A percentile compares a stretch with the other conserved stretches of the same genome.
These are phyloP conservation scores for Semotilus atromaculatus DNA, from an alignment of 2,797 vertebrate genomes.

Conservation along the genomic window DNA sequence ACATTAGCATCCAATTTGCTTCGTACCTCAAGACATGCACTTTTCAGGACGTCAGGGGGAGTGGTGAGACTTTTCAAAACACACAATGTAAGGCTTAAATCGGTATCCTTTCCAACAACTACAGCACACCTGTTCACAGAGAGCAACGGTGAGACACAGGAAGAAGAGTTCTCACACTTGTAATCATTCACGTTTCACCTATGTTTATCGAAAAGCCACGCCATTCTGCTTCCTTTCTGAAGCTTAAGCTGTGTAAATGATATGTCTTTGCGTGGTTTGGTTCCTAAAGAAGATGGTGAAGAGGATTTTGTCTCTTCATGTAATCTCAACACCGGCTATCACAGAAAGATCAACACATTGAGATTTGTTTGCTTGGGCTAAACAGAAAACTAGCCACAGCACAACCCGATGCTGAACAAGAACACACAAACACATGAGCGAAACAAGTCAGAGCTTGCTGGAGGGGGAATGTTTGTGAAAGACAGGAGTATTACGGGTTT, in stretches of 20 bases:
- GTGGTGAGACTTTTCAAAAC: slow-evolving; percentile 43
- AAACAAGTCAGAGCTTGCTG: slow-evolving; percentile 89
- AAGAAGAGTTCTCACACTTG: slow-evolving; percentile 33
- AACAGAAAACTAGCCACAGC: slow-evolving; percentile 72
- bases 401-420: slow-evolving; percentile 51
- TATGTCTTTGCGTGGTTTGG: slow-evolving; percentile 24
- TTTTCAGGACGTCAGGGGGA: slow-evolving; percentile 24
- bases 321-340: slow-evolving; percentile 68
- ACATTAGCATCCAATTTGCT: slow-evolving; percentile 38
- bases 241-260: slow-evolving; percentile 33
- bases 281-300: slow-evolving; percentile 28
- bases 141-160: slow-evolving; percentile 19
- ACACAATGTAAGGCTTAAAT: slow-evolving; percentile 51
- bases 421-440: slow-evolving; percentile 47
- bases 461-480: slow-evolving; percentile 91
- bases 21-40: slow-evolving; percentile 36
- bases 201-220: neutral
- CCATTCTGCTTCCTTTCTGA: slow-evolving; percentile 14
- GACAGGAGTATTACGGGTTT: slow-evolving; percentile 88
- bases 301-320: slow-evolving; percentile 51
- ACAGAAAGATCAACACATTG: slow-evolving; percentile 79
- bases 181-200: slow-evolving; percentile 21
- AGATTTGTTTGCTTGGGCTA: slow-evolving; percentile 74
- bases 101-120: slow-evolving; percentile 45
- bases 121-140: slow-evolving; percentile 41